A percentile compares a stretch with the other conserved stretches of the same genome.
Evolutionary conservation across 2,888 invertebrate genomes (phyloP).

Genomic region (Nebria brevicollis): DNA sequence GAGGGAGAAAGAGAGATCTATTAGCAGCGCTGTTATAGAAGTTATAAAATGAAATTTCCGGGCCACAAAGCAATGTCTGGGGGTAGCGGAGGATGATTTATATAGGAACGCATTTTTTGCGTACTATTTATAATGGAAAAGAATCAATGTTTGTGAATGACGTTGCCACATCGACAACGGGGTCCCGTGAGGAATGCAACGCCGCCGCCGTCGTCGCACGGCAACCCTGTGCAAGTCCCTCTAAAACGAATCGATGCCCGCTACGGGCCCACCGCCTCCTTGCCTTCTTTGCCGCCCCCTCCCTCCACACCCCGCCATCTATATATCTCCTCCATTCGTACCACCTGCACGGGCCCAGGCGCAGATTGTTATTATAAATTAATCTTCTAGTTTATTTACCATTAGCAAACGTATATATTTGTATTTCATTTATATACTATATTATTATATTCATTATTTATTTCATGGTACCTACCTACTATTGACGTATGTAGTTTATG

Average conservation of each 20-base stretch:
- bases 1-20: conserved; percentile 56
- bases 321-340: background rate
- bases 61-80: conserved; percentile 62
- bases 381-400: background rate
- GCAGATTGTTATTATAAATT: conserved; percentile 1
- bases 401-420: background rate
- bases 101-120: conserved; percentile 65
- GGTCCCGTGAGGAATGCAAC: conserved; percentile 10
- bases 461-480: no score
- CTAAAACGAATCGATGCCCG: background rate
- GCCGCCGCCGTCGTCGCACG: conserved; percentile 11
- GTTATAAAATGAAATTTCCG: conserved; percentile 65
- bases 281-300: background rate
- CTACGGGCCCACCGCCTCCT: conserved; percentile 6
- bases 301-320: background rate
- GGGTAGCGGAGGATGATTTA: conserved; percentile 57
- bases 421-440: no score
- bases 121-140: conserved; percentile 64
- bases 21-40: conserved; percentile 60
- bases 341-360: background rate
- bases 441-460: no score
- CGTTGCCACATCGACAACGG: conserved; percentile 48
- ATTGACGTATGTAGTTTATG: no score
- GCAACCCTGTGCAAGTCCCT: conserved; percentile 3
- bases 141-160: conserved; percentile 54